A percentile compares a stretch with the other conserved stretches of the same genome.
Evolutionary conservation across 2,113 vertebrate genomes (phyloP).

Genomic region (Polyodon spathula): DNA sequence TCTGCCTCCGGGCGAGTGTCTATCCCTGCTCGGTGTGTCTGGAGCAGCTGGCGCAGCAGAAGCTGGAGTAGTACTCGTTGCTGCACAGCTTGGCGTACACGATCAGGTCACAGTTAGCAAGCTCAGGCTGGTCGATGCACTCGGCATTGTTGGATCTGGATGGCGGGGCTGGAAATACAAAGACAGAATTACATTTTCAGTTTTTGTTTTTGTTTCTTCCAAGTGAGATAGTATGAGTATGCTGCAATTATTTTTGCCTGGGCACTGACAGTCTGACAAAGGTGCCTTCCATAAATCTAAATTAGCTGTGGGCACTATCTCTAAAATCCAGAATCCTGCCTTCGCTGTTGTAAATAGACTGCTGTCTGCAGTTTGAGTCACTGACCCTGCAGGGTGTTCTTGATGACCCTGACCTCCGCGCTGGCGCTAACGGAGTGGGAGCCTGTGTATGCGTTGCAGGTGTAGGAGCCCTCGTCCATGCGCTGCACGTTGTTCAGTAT

Average conservation of each 20-base stretch:
- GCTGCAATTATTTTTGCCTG: no score
- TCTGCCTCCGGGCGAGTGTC: not conserved
- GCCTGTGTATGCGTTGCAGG: slow-evolving; percentile 80
- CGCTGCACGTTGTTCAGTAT: slow-evolving; percentile 59
- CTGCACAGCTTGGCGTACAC: slow-evolving; percentile 79
- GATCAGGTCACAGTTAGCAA: slow-evolving; percentile 87
- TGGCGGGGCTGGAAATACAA: slow-evolving; percentile 6
- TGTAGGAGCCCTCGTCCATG: slow-evolving; percentile 80
- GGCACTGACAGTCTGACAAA: no score
- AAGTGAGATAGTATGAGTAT: not conserved
- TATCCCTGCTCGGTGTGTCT: slow-evolving; percentile 25
- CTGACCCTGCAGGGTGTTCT: slow-evolving; percentile 40
- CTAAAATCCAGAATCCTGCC: not conserved
- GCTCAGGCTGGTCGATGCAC: slow-evolving; percentile 79
- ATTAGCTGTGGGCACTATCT: not conserved
- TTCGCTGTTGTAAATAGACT: not conserved
- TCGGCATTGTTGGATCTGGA: slow-evolving; percentile 34
- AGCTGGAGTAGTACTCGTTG: slow-evolving; percentile 81
- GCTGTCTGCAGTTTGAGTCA: slow-evolving; percentile 7
- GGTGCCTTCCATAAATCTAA: no score
- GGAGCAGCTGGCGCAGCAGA: slow-evolving; percentile 90
- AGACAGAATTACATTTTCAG: not conserved
- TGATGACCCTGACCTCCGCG: slow-evolving; percentile 70
- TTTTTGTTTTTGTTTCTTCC: not conserved
- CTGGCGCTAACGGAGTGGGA: slow-evolving; percentile 79